Base-by-base conservation (phyloP, 2,113 vertebrate species). In the Circaetus cinerascens region DNA sequence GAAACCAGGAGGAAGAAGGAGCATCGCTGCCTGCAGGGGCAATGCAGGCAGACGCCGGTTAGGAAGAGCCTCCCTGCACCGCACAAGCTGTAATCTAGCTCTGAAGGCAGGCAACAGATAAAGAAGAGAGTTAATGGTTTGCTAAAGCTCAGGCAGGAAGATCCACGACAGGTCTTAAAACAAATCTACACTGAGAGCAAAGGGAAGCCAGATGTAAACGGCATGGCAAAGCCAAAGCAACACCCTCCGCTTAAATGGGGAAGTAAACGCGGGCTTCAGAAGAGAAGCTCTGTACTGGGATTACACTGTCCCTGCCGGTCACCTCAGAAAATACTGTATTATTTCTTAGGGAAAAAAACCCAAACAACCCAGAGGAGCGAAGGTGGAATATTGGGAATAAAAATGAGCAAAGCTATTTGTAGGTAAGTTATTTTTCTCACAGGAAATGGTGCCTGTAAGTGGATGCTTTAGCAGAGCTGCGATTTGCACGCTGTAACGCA, bases 221-320 rank as follows among this genome's bases (percentile, higher is more conserved):
- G 4, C 71, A 22, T 0, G 14, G 86, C 68, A 60, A 36, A 96
- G 73, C 48, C 84, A 43, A 18, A 51, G 89, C 86, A 59, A 4
- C 40, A 15, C 4, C 40, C 73, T 27, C 10, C 3, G n/a, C 60
- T 55, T 10, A 22, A 40, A 20, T 0, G 14, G 40, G 60, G 88
- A 48, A 32, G 53, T 34, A 53, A 64, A 10, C 0, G 0, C 0
- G 2, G 57, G 26, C 29, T 64, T 20, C 25, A 7, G 23, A 19
- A 2, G 12, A 12, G 12, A 38, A 86, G 45, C 51, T 56, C 27
- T 2, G 73, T 1, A 9, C 75, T 5, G n/a, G 85, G 85, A 67
- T 20, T 13, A 74, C 68, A 10, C 68, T 7, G 83, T 90, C 90
- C 68, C 86, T 86, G 86, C 75, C 9, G 27, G 59, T 2, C 76